A percentile compares a stretch with the other conserved stretches of the same genome.
These are phyloP conservation scores for Terrapene triunguis DNA, from an alignment of 2,113 vertebrate species.

Conservation along the genomic window DNA sequence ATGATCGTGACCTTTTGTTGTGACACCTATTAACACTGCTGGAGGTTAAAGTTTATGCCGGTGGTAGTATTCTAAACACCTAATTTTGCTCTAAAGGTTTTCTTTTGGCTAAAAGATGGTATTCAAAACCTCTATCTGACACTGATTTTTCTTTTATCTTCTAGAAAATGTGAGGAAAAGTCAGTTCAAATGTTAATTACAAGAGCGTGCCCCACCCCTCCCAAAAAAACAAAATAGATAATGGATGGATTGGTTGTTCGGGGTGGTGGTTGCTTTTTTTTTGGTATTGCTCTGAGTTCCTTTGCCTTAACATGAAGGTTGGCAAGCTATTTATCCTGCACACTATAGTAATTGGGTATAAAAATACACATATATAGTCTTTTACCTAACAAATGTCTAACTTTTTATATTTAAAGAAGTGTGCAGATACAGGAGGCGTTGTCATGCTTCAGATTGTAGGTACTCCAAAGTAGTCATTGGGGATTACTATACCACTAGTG, in stretches of 20 bases:
- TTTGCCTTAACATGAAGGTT: background rate
- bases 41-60: conserved; percentile 8
- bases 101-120: conserved; percentile 16
- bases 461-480: background rate
- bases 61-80: conserved; percentile 22
- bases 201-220: background rate
- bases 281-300: background rate
- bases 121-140: background rate
- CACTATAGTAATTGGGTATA: background rate
- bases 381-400: background rate
- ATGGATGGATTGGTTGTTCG: background rate
- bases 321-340: background rate
- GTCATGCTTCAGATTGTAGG: background rate
- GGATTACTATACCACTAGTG: rapidly evolving
- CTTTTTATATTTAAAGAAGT: background rate
- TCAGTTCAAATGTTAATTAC: conserved; percentile 18
- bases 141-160: conserved; percentile 10
- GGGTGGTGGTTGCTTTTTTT: background rate
- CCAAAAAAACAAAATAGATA: conserved; percentile 1
- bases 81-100: conserved; percentile 22
- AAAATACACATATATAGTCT: background rate
- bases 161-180: background rate
- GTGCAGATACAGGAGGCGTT: background rate
- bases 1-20: conserved; percentile 24
- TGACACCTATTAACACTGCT: background rate